phyloP scores from a whole-genome alignment of 2,888 invertebrate genomes.

The Thelaira solivaga region DNA sequence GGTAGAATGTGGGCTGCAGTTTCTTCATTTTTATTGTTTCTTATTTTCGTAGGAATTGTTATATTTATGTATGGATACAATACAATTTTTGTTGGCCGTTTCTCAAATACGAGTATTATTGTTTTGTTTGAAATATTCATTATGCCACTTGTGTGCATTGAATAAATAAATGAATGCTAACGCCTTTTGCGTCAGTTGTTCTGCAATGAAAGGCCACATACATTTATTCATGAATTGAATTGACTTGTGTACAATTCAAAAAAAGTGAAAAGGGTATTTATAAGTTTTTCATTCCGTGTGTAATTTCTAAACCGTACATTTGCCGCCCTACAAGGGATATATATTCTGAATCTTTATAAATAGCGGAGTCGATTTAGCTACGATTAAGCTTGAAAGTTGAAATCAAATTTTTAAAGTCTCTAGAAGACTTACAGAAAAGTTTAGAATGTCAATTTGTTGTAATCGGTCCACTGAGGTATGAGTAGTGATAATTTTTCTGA shows the following conservation, averaged over 20 bases:
- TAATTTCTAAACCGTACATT: no score
- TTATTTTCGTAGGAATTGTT: not conserved
- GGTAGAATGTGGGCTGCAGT: constrained; percentile 13
- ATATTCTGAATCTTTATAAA: no score
- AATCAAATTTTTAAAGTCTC: no score
- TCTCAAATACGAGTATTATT: not conserved
- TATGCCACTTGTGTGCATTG: constrained; percentile 42
- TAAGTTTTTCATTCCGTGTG: no score
- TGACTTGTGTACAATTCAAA: constrained; percentile 55
- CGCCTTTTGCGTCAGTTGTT: constrained; percentile 58
- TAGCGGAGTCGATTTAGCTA: no score
- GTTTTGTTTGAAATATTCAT: constrained; percentile 16
- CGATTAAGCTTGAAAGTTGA: no score
- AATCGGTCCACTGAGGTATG: no score
- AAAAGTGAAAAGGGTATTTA: no score
- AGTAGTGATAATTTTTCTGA: no score
- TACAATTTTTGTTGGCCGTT: not conserved
- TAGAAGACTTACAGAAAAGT: no score
- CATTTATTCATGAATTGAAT: constrained; percentile 46
- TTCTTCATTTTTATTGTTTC: not conserved
- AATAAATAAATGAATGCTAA: constrained; percentile 21
- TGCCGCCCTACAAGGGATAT: no score
- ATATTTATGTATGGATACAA: not conserved
- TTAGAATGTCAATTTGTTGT: no score
- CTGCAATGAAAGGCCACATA: not conserved